Evolutionary conservation across 2,888 invertebrate genomes (phyloP), one percentile per base, ranked within the genome.

Genomic region (Aphodius granarius): DNA sequence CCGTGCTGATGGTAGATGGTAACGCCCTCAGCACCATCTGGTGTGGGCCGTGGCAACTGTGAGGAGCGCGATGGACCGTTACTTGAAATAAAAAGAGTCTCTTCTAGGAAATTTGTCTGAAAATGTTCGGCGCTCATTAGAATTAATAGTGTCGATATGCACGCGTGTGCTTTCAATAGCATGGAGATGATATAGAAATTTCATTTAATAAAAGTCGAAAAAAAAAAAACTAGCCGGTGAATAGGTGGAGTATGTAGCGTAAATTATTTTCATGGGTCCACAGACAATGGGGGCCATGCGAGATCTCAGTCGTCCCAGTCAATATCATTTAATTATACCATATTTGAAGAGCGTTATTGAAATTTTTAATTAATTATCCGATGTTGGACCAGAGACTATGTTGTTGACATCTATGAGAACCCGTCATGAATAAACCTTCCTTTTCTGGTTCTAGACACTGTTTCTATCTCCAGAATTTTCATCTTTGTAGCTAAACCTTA

Each of bases 61-160:
- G 22, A 74, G 73, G 73, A 72, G 74, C 71, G 74, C 73, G 19
- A 71, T 63, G 71, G 68, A 79, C 80, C 80, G 80, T 80, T 80
- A 80, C 72, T 22, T 73, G 66, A 76, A 78, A 76, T 75, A 78
- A 81, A 79, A 78, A 76, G 79, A 75, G 78, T 75, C 75, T 76
- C 72, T 81, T 81, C 81, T 76, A 66, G 76, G 81, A 81, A 81
- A 79, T 81, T 79, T 77, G 81, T 81, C 81, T 80, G 80, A 81
- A 80, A 80, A 81, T 80, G 76, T 81, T 78, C 77, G 78, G 77
- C 79, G 78, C 80, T 80, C 78, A 80, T 80, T 80, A 80, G 80
- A 80, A 74, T 80, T 79, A 80, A 79, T 79, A 80, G 78, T 77
- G 68, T 21, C 65, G 68, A 22, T 22, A 79, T 43, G 43, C 43